Base-by-base conservation (phyloP, 1,140 invertebrate genomes). In the Maconellicoccus hirsutus region DNA sequence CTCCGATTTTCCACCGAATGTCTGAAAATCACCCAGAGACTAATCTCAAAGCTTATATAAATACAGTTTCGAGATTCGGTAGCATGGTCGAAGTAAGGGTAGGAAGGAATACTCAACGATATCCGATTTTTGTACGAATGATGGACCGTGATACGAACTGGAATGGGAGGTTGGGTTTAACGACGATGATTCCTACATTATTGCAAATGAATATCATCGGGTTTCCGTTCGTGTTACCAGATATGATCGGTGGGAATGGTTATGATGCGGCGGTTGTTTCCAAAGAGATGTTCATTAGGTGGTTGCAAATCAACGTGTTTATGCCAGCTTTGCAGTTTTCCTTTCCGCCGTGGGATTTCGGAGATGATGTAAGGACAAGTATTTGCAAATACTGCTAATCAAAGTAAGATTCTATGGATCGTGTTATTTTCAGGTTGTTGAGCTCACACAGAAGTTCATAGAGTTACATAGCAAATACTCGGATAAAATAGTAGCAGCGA, bases 211-310 rank as follows among this genome's bases (percentile, higher is more conserved):
- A 92, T 75, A 77, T 94, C 33, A 86, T 89, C 74, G 93, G 93
- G 6, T 96, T 95, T 78, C 84, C 87, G 0, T 87, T 90, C 75
- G 87, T 95, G 7, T 79, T 96, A 1, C 91, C 93, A 0, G 93
- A 96, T 77, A 93, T 95, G 89, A 88, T 98, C 74, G 94, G 93
- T 1, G 94, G 94, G 1, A 94, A 94, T 78, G 89, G 86, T 0
- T 91, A 89, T 76, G 79, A 83, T 14, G 81, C 83, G 78, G 81
- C 83, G 78, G 81, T 83, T 78, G 83, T 80, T 25, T 84, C 84
- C 2, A 86, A 87, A 73, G 90, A 96, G 78, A 80, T 97, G 16
- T 95, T 90, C 75, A 86, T 96, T 61, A 82, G 94, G 74, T 98
- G 94, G 94, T 79, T 94, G 21, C 90, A 96, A 79, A 87, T 86